These are phyloP conservation scores for Oscheius sp. DNA, from an alignment of 2,888 invertebrate genomes.

Conservation along the genomic window DNA sequence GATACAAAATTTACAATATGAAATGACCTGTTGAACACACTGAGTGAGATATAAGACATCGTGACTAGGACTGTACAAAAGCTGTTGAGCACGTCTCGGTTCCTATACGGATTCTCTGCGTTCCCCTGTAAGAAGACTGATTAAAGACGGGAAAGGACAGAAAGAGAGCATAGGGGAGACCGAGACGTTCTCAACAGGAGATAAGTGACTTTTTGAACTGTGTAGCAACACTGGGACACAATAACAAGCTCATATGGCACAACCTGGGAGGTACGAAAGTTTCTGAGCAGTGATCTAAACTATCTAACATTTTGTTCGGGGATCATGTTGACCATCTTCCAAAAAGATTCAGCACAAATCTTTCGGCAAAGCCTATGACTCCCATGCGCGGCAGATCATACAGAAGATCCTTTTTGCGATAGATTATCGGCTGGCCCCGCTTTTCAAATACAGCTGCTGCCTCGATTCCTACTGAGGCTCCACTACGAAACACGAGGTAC, in stretches of 20 bases:
- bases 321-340: conserved; percentile 24
- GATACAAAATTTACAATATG: not conserved
- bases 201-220: conserved; percentile 1
- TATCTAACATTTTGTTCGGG: not conserved
- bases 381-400: conserved; percentile 25
- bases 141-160: not conserved
- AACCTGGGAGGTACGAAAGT: conserved; percentile 4
- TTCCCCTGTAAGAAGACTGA: conserved; percentile 19
- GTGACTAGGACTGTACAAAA: conserved; percentile 31
- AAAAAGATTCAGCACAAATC: conserved; percentile 28
- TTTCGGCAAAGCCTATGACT: conserved; percentile 31
- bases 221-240: not conserved
- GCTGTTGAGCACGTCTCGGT: conserved; percentile 35
- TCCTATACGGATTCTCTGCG: conserved; percentile 29
- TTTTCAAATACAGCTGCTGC: conserved; percentile 16
- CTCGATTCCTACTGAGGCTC: conserved; percentile 35
- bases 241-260: conserved; percentile 16
- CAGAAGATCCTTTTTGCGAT: conserved; percentile 28
- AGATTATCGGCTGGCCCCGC: conserved; percentile 14
- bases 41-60: conserved; percentile 16
- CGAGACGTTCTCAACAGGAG: conserved; percentile 25
- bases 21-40: conserved; percentile 19
- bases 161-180: conserved; percentile 11
- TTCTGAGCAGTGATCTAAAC: conserved; percentile 14
- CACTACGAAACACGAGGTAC: conserved; percentile 34